These are phyloP conservation scores for Aphelinus certus DNA, from an alignment of 1,140 invertebrate genomes.

Conservation along the genomic window DNA sequence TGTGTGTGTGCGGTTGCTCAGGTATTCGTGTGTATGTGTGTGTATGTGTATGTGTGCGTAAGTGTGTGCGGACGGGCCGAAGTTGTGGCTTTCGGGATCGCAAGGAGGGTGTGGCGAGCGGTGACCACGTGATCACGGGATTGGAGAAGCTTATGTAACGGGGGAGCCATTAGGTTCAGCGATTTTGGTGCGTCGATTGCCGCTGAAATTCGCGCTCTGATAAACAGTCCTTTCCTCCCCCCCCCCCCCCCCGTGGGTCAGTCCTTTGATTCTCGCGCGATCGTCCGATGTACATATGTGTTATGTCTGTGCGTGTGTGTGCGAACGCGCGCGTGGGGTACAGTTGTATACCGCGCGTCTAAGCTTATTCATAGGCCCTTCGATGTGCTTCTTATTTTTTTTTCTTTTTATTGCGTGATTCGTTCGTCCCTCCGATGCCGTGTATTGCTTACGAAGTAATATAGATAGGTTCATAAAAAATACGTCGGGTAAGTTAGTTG, in stretches of 20 bases:
- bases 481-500: too few species aligned
- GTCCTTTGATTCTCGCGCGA: too few species aligned
- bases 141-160: neutral
- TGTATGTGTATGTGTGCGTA: too few species aligned
- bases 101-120: neutral
- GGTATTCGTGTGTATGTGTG: neutral
- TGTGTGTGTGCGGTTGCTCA: neutral
- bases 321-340: too few species aligned
- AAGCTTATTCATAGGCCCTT: neutral
- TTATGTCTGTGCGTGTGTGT: too few species aligned
- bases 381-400: conserved; percentile 3
- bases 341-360: too few species aligned
- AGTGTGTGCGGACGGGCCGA: neutral
- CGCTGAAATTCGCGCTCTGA: conserved; percentile 1
- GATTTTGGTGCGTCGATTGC: conserved; percentile 17
- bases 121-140: neutral
- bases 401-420: neutral
- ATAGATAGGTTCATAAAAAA: too few species aligned
- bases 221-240: too few species aligned
- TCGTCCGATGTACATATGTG: too few species aligned
- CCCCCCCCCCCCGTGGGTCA: too few species aligned
- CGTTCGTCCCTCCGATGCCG: neutral
- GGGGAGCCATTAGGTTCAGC: neutral
- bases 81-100: neutral
- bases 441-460: neutral